Conservation (phyloP, 1,140 invertebrate species). For the Papilio helenus region DNA sequence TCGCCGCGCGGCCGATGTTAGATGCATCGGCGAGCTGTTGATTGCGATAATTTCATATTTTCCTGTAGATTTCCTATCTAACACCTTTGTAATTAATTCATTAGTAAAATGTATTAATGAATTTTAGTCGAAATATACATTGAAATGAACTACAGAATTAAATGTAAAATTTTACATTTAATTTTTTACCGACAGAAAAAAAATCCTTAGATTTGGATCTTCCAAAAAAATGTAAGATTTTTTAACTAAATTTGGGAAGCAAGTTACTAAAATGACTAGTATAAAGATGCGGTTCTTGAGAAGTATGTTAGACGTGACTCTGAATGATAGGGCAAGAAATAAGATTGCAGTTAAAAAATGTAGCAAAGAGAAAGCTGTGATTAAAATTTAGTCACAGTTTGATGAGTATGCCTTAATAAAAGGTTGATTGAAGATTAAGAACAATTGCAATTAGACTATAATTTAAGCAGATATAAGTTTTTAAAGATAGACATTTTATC, state of each 20-base stretch:
- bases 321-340: neutral
- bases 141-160: neutral
- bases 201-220: neutral
- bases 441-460: no score
- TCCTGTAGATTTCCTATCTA: neutral
- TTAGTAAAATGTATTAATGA: neutral
- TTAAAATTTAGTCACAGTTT: neutral
- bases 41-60: slow-evolving; percentile 6
- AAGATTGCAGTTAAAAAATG: neutral
- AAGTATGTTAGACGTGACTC: neutral
- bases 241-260: neutral
- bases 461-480: no score
- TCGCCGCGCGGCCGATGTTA: slow-evolving; percentile 16
- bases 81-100: neutral
- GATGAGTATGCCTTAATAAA: neutral
- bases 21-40: slow-evolving; percentile 16
- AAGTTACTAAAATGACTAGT: neutral
- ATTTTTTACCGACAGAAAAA: no score
- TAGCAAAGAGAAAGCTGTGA: neutral
- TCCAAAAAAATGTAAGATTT: neutral
- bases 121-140: neutral
- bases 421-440: no score
- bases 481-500: no score
- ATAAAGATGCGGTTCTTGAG: neutral
- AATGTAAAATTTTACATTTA: no score